Conservation (phyloP, 1,140 invertebrate genomes). For the Drosophila watanabei region DNA sequence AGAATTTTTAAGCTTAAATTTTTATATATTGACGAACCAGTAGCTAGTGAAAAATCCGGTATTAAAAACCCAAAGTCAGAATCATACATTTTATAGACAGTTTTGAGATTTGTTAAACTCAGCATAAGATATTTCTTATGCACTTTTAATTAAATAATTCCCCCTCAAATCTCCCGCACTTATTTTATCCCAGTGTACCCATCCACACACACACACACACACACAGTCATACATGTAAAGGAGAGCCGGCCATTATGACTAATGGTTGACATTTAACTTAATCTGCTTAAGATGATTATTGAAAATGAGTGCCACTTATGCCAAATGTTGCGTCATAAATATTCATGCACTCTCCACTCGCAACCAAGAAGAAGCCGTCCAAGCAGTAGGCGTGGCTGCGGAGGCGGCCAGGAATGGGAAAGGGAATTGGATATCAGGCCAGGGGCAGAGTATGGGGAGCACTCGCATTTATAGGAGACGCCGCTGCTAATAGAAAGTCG, state of each 20-base stretch:
- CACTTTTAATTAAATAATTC: neutral
- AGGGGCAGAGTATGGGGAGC: constrained; percentile 14
- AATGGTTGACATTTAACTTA: constrained; percentile 84
- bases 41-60: no score
- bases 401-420: neutral
- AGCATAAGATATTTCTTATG: neutral
- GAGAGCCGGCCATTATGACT: constrained; percentile 80
- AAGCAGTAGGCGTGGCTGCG: constrained; percentile 12
- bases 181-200: constrained; percentile 4
- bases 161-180: neutral
- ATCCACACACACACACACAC: constrained; percentile 23
- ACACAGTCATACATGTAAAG: constrained; percentile 24
- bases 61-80: no score
- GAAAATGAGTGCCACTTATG: constrained; percentile 84
- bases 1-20: no score
- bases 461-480: constrained; percentile 57
- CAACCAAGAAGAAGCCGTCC: neutral
- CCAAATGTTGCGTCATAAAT: constrained; percentile 84
- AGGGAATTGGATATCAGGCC: constrained; percentile 4
- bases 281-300: constrained; percentile 85
- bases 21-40: no score
- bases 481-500: constrained; percentile 77
- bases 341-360: constrained; percentile 71
- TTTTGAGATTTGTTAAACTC: neutral
- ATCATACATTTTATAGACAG: neutral